Percentiles rank a stretch among this genome's conserved stretches.
Evolutionary conservation across 2,113 vertebrate species (phyloP).

Genomic region (Lepus americanus): DNA sequence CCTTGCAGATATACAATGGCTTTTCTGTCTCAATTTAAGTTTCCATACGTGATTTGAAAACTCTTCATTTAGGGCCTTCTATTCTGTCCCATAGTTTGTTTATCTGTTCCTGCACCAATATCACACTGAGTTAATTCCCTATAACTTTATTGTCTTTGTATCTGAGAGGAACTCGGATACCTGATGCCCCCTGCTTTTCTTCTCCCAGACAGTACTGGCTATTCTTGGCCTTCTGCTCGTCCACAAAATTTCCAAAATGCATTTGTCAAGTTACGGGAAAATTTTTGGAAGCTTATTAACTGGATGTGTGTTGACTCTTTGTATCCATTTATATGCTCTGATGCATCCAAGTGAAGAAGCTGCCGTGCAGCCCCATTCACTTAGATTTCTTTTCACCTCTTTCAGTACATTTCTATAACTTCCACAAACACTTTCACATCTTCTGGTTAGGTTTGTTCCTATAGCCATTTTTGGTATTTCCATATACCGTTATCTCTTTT

Average conservation of each 20-base stretch:
- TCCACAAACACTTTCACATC: conserved; percentile 1
- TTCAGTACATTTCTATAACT: neutral
- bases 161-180: neutral
- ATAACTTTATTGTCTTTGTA: neutral
- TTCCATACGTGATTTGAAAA: neutral
- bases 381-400: neutral
- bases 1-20: neutral
- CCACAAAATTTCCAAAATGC: neutral
- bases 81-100: neutral
- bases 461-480: neutral
- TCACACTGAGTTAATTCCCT: neutral
- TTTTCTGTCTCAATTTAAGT: neutral
- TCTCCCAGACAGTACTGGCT: neutral
- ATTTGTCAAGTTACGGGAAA: neutral
- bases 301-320: neutral
- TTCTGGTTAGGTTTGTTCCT: neutral
- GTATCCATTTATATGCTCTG: neutral
- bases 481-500: neutral
- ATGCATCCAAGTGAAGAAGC: neutral
- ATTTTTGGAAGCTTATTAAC: neutral
- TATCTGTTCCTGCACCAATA: neutral
- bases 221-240: neutral
- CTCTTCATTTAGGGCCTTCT: neutral
- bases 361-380: neutral
- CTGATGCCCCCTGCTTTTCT: neutral